Evolutionary conservation across 1,140 invertebrate species (phyloP).

Genomic region (Latrodectus geometricus): DNA sequence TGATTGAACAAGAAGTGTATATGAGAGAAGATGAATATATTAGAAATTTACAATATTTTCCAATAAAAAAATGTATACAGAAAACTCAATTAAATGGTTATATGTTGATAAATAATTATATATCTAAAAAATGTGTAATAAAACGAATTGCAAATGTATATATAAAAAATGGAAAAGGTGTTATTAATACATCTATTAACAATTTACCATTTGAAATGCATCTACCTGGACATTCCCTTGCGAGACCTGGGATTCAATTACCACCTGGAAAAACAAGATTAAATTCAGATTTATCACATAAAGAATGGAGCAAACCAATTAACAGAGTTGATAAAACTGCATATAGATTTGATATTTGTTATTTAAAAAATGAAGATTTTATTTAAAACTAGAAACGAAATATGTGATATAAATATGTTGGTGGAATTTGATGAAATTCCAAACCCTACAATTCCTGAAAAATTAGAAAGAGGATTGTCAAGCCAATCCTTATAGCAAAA

Average conservation of each 20-base stretch:
- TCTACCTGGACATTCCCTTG: neutral
- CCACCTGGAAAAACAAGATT: constrained; percentile 61
- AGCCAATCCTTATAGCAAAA: too few species aligned
- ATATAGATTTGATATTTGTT: too few species aligned
- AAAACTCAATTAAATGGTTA: constrained; percentile 9
- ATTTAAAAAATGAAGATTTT: too few species aligned
- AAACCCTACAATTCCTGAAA: too few species aligned
- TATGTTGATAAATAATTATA: neutral
- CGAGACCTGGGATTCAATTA: constrained; percentile 1
- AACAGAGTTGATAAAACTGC: too few species aligned
- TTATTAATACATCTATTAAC: too few species aligned
- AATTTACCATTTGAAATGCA: constrained; percentile 34
- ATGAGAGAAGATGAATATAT: neutral
- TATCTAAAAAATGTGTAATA: neutral
- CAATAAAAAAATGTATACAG: constrained; percentile 9
- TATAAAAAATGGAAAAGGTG: constrained; percentile 4
- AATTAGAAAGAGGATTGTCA: too few species aligned
- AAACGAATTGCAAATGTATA: neutral
- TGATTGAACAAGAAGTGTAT: neutral
- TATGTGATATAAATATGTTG: too few species aligned
- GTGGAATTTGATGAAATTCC: too few species aligned
- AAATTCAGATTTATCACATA: too few species aligned
- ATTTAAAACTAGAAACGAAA: too few species aligned
- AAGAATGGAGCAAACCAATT: too few species aligned
- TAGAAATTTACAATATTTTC: neutral